A percentile compares a stretch with the other conserved stretches of the same genome.
Conservation (phyloP, 2,113 vertebrate species). For the Callithrix jacchus region DNA sequence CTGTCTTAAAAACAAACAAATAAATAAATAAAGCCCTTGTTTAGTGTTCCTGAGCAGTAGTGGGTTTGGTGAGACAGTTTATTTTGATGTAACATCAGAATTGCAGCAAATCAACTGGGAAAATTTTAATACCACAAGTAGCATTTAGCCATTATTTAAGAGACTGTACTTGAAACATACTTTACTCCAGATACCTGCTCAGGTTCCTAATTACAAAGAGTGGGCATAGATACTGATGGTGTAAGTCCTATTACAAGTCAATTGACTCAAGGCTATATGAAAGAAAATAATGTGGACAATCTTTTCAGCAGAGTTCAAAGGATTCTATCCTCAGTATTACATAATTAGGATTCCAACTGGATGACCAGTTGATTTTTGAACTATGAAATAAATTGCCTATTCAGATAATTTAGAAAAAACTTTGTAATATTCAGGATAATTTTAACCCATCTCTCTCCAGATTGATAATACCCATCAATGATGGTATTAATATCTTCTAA, state of each 20-base stretch:
- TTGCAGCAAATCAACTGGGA: not conserved
- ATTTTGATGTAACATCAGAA: slow-evolving; percentile 24
- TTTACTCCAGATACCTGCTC: not conserved
- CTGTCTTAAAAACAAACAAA: too few species aligned
- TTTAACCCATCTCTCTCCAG: not conserved
- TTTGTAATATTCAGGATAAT: not conserved
- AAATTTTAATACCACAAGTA: not conserved
- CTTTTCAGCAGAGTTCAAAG: not conserved
- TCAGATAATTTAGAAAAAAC: not conserved
- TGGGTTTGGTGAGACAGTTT: not conserved
- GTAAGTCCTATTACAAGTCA: not conserved
- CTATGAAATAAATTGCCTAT: not conserved
- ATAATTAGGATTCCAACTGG: not conserved
- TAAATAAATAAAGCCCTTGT: not conserved
- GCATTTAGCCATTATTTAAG: not conserved
- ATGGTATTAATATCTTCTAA: not conserved
- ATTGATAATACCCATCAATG: not conserved
- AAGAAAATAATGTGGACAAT: not conserved
- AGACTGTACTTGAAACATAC: not conserved
- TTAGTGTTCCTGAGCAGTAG: not conserved
- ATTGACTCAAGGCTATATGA: not conserved
- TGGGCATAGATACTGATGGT: not conserved
- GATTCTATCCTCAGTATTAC: not conserved
- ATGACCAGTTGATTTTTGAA: not conserved
- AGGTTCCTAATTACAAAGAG: not conserved